phyloP scores from a whole-genome alignment of 2,113 vertebrate genomes.

The Parus major region DNA sequence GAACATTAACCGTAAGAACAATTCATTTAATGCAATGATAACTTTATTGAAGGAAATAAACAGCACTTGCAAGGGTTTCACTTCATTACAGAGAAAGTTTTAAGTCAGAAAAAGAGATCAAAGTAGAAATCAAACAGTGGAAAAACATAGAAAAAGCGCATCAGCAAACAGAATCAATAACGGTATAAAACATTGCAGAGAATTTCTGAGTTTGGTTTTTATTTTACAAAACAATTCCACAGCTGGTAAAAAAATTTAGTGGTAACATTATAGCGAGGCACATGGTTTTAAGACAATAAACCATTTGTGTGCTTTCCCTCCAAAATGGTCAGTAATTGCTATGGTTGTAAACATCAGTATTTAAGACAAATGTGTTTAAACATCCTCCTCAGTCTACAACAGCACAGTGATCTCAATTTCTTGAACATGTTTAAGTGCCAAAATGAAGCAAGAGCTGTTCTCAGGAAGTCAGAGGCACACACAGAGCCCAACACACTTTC shows the following conservation, averaged over 20 bases:
- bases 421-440: neutral
- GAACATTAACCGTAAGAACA: neutral
- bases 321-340: neutral
- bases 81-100: neutral
- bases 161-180: neutral
- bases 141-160: constrained; percentile 11
- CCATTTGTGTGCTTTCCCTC: neutral
- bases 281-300: neutral
- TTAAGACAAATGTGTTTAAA: neutral
- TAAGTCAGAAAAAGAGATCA: neutral
- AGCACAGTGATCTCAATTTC: neutral
- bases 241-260: neutral
- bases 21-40: neutral
- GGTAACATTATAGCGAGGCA: neutral
- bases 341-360: neutral
- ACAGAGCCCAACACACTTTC: neutral
- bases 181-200: neutral
- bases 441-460: neutral
- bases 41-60: constrained; percentile 49
- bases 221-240: constrained; percentile 22
- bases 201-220: neutral
- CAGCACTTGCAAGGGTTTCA: neutral
- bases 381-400: neutral
- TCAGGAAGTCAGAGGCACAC: neutral
- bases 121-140: neutral